Conservation (phyloP, 2,113 vertebrate genomes). For the Xyliphius kryptos region DNA sequence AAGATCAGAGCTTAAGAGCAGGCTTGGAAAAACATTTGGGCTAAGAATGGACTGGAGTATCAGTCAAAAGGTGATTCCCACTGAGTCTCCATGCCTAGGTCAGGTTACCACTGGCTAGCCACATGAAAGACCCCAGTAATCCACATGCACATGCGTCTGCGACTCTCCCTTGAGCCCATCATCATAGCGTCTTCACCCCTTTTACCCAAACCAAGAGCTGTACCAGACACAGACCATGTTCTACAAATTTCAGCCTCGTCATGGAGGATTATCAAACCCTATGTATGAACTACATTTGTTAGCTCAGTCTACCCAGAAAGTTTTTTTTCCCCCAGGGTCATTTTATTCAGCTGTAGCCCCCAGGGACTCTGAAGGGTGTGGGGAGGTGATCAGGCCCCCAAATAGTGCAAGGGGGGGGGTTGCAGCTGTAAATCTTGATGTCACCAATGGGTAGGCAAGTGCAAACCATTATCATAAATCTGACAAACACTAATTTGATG, state of each 20-base stretch:
- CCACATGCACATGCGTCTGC: conserved; percentile 62
- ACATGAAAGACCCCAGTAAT: conserved; percentile 82
- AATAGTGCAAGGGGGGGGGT: conserved; percentile 42
- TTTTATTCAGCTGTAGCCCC: conserved; percentile 42
- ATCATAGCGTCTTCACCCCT: conserved; percentile 58
- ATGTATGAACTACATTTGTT: conserved; percentile 57
- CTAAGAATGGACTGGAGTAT: conserved; percentile 81
- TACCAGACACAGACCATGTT: conserved; percentile 59
- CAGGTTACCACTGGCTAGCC: conserved; percentile 73
- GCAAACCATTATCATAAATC: conserved; percentile 99
- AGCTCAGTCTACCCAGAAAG: conserved; percentile 54
- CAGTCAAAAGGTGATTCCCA: conserved; percentile 79
- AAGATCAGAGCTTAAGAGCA: conserved; percentile 82
- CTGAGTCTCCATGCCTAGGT: conserved; percentile 70
- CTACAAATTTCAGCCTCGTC: conserved; percentile 58
- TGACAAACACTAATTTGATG: conserved; percentile 99
- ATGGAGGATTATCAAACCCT: conserved; percentile 64
- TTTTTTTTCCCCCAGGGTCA: conserved; percentile 43
- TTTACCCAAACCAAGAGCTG: conserved; percentile 56
- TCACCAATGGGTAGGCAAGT: conserved; percentile 98
- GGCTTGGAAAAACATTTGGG: conserved; percentile 93
- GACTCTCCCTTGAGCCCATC: conserved; percentile 56
- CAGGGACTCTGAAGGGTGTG: conserved; percentile 28
- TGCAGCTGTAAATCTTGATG: conserved; percentile 93
- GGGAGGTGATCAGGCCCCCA: conserved; percentile 38